phyloP scores from a whole-genome alignment of 2,113 vertebrate genomes.

The Peromyscus leucopus region DNA sequence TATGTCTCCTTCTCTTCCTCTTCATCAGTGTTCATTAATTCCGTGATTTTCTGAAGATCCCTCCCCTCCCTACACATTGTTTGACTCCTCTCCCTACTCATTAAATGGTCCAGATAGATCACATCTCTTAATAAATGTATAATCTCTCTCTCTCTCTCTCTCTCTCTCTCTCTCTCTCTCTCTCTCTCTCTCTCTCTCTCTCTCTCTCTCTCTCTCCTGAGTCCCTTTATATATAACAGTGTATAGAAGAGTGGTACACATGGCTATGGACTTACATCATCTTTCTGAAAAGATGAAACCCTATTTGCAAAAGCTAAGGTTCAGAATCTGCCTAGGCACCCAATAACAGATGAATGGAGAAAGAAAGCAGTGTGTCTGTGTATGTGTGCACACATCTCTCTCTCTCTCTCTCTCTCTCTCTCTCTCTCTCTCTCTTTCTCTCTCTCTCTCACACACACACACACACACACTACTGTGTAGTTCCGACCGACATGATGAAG shows the following conservation, averaged over 20 bases:
- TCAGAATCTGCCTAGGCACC: neutral
- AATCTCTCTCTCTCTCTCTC: neutral
- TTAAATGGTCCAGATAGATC: neutral
- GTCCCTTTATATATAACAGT: neutral
- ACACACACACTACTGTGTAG: neutral
- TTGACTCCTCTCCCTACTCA: neutral
- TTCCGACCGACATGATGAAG: neutral
- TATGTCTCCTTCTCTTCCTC: neutral
- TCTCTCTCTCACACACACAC: no score
- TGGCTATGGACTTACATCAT: neutral
- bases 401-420: neutral
- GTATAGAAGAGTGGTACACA: neutral
- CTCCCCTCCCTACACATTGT: neutral
- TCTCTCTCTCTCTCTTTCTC: no score
- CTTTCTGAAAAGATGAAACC: neutral
- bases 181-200: neutral
- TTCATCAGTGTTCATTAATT: neutral
- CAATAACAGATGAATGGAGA: neutral
- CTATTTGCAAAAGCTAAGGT: neutral
- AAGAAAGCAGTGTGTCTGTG: neutral
- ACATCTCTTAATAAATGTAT: neutral
- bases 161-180: neutral
- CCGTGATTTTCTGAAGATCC: neutral
- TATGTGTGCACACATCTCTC: no score
- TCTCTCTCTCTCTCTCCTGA: neutral